phyloP scores from a whole-genome alignment of 2,113 vertebrate genomes.

The Balaeniceps rex region DNA sequence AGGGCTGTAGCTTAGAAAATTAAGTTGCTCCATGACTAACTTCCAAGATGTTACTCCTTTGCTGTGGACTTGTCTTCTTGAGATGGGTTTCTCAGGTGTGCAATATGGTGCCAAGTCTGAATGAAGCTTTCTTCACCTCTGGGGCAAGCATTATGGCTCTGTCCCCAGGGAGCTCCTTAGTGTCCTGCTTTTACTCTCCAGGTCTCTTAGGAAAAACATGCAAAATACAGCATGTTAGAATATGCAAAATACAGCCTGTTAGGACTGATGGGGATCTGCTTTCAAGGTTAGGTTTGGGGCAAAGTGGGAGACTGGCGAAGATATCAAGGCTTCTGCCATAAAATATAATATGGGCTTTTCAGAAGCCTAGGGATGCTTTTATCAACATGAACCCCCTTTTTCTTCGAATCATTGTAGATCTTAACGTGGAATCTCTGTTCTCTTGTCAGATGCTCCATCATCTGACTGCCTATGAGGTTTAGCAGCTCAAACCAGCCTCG shows the following conservation, averaged over 20 bases:
- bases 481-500: not conserved
- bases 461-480: not conserved
- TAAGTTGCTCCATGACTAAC: not conserved
- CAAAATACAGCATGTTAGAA: not conserved
- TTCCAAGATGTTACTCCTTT: not conserved
- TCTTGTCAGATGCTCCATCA: not conserved
- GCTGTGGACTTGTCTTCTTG: not conserved
- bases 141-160: not conserved
- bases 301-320: not conserved
- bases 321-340: not conserved
- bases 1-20: not conserved
- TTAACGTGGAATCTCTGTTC: not conserved
- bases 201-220: not conserved
- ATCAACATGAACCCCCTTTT: not conserved
- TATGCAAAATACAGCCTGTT: not conserved
- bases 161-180: no score
- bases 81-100: not conserved
- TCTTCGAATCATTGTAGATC: not conserved
- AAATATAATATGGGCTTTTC: not conserved
- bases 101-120: not conserved
- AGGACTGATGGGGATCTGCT: not conserved
- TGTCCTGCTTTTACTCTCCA: not conserved
- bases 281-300: not conserved
- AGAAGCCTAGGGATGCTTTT: not conserved
- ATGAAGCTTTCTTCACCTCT: not conserved